A percentile compares a stretch with the other conserved stretches of the same genome.
Evolutionary conservation across 2,113 vertebrate species (phyloP).

Genomic region (Pan paniscus): DNA sequence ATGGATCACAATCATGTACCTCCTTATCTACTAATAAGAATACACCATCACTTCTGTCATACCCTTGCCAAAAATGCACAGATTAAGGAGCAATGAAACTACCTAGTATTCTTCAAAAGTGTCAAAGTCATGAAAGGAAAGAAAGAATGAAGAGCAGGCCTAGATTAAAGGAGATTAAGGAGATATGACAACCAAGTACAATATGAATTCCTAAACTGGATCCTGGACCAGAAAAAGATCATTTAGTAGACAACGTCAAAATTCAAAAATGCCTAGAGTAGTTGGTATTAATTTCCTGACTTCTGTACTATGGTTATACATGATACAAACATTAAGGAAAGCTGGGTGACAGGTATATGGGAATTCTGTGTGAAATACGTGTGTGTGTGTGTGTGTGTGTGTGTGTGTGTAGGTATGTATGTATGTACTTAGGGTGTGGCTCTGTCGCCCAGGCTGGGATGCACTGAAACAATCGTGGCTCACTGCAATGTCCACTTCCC

Average conservation of each 20-base stretch:
- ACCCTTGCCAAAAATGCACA: not conserved
- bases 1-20: not conserved
- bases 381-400: no score
- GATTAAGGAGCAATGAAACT: not conserved
- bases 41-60: not conserved
- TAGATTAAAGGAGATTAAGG: not conserved
- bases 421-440: no score
- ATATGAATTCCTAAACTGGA: not conserved
- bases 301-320: not conserved
- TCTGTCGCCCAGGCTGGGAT: no score
- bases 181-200: not conserved
- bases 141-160: not conserved
- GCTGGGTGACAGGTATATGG: not conserved
- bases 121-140: not conserved
- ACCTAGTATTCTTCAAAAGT: slow-evolving; percentile 11
- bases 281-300: not conserved
- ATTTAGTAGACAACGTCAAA: not conserved
- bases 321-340: not conserved
- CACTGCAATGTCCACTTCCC: no score
- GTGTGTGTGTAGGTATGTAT: no score
- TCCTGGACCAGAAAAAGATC: not conserved
- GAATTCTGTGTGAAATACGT: not conserved
- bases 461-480: no score
- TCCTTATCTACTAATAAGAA: not conserved
- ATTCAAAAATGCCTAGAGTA: not conserved